Percentiles rank a stretch among this genome's conserved stretches.
Evolutionary conservation across 1,140 invertebrate species (phyloP).

Genomic region (Drosophila sturtevanti): DNA sequence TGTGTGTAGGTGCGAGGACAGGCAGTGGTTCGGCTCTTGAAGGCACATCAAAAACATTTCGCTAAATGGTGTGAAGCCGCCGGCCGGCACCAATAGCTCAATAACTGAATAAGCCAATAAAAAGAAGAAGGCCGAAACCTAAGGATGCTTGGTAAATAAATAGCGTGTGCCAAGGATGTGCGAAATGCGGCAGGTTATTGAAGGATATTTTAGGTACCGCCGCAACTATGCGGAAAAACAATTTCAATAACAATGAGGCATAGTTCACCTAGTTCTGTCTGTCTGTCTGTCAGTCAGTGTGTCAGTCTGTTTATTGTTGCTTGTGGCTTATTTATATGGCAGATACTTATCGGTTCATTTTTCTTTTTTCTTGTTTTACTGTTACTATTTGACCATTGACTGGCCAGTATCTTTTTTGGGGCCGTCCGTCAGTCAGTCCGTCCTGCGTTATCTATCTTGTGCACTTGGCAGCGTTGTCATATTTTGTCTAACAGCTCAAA

Average conservation of each 20-base stretch:
- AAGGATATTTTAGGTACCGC: neutral
- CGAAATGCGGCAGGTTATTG: slow-evolving; percentile 64
- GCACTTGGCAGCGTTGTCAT: slow-evolving; percentile 58
- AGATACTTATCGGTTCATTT: slow-evolving; percentile 74
- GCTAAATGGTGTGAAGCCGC: slow-evolving; percentile 48
- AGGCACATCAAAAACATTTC: slow-evolving; percentile 56
- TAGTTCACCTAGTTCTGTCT: slow-evolving; percentile 10
- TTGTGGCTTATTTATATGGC: slow-evolving; percentile 58
- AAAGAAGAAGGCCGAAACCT: neutral
- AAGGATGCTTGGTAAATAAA: slow-evolving; percentile 44
- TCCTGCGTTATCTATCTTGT: slow-evolving; percentile 48
- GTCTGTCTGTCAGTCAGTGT: slow-evolving; percentile 13
- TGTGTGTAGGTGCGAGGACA: slow-evolving; percentile 33
- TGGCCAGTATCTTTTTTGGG: slow-evolving; percentile 45
- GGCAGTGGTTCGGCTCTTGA: slow-evolving; percentile 37
- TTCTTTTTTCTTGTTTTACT: slow-evolving; percentile 22
- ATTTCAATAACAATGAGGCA: slow-evolving; percentile 1
- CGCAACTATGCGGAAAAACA: neutral
- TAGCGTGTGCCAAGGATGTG: slow-evolving; percentile 69
- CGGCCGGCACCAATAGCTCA: slow-evolving; percentile 12
- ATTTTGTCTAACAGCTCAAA: slow-evolving; percentile 79
- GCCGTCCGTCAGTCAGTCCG: no score
- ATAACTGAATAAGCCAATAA: neutral
- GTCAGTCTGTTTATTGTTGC: slow-evolving; percentile 26
- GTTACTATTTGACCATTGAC: slow-evolving; percentile 31